Conservation (phyloP, 1,140 invertebrate genomes). For the Zaprionus nigranus region DNA sequence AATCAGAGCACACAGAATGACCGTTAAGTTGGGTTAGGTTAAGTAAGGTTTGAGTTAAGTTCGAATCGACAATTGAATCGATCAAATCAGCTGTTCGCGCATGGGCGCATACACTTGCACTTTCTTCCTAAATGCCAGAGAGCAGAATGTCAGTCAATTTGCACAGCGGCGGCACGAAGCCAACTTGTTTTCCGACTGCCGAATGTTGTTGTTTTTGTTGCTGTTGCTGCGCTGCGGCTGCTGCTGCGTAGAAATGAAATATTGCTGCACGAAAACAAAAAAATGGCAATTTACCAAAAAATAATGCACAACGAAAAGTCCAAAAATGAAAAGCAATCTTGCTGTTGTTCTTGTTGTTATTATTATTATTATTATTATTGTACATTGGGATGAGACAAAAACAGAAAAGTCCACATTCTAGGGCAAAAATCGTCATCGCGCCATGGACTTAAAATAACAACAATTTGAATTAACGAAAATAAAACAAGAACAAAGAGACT, state of each 20-base stretch:
- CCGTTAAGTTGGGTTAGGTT: slow-evolving; percentile 12
- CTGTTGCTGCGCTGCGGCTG: slow-evolving; percentile 10
- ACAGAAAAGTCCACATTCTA: slow-evolving; percentile 49
- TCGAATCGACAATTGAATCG: slow-evolving; percentile 12
- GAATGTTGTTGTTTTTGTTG: slow-evolving; percentile 34
- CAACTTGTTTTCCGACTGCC: slow-evolving; percentile 49
- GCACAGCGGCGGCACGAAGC: slow-evolving; percentile 32
- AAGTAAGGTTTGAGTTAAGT: slow-evolving; percentile 12
- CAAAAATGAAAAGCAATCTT: slow-evolving; percentile 49
- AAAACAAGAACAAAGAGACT: slow-evolving; percentile 42
- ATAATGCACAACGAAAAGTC: slow-evolving; percentile 52
- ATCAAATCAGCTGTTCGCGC: slow-evolving; percentile 45
- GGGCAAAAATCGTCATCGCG: slow-evolving; percentile 41
- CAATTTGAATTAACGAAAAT: slow-evolving; percentile 25
- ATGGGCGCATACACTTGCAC: slow-evolving; percentile 41
- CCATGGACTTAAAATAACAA: slow-evolving; percentile 37
- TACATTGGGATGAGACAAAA: slow-evolving; percentile 28
- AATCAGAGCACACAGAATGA: slow-evolving; percentile 5
- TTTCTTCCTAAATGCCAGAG: slow-evolving; percentile 36
- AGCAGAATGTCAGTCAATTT: slow-evolving; percentile 37
- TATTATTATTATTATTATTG: slow-evolving; percentile 30
- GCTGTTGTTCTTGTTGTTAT: slow-evolving; percentile 13
- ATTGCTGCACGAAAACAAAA: slow-evolving; percentile 54
- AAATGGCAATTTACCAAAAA: slow-evolving; percentile 77
- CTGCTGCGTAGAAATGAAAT: slow-evolving; percentile 65